A percentile compares a stretch with the other conserved stretches of the same genome.
phyloP scores from a whole-genome alignment of 2,888 invertebrate genomes.

The Ormyrus nitidulus region DNA sequence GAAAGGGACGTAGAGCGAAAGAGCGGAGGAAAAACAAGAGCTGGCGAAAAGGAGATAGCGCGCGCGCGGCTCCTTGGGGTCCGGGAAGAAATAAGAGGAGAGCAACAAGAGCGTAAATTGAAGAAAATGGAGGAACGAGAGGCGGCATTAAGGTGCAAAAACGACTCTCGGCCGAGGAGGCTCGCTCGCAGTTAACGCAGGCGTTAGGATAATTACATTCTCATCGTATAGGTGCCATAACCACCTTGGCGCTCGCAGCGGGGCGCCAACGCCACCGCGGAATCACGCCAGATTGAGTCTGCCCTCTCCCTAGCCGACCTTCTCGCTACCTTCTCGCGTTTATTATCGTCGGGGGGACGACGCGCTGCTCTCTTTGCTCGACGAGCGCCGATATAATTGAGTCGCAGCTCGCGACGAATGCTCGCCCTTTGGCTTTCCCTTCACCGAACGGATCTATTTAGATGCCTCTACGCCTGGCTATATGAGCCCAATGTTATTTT shows the following conservation, averaged over 20 bases:
- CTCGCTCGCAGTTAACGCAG: slow-evolving; percentile 58
- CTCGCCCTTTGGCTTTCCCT: neutral
- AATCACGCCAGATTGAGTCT: slow-evolving; percentile 57
- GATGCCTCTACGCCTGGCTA: neutral
- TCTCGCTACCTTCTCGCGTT: slow-evolving; percentile 57
- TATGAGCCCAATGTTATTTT: neutral
- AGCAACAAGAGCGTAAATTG: slow-evolving; percentile 53
- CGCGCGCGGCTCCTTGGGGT: no score
- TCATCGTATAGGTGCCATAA: slow-evolving; percentile 65
- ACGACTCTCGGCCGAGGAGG: slow-evolving; percentile 59
- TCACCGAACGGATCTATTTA: slow-evolving; percentile 30
- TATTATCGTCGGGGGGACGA: slow-evolving; percentile 32
- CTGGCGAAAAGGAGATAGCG: slow-evolving; percentile 49
- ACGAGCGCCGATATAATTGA: slow-evolving; percentile 40
- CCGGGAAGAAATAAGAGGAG: slow-evolving; percentile 38
- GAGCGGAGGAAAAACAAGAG: slow-evolving; percentile 33
- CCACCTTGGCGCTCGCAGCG: slow-evolving; percentile 61
- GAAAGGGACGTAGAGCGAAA: slow-evolving; percentile 8
- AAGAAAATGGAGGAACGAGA: slow-evolving; percentile 52
- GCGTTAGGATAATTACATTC: slow-evolving; percentile 68
- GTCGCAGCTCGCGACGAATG: slow-evolving; percentile 32
- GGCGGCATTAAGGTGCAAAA: slow-evolving; percentile 55
- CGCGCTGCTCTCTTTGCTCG: neutral
- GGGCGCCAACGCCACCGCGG: slow-evolving; percentile 61
- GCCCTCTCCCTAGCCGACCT: slow-evolving; percentile 57